Evolutionary conservation across 1,140 invertebrate species (phyloP), one percentile per base, ranked within the genome.

Genomic region (Drosophila tsacasi): DNA sequence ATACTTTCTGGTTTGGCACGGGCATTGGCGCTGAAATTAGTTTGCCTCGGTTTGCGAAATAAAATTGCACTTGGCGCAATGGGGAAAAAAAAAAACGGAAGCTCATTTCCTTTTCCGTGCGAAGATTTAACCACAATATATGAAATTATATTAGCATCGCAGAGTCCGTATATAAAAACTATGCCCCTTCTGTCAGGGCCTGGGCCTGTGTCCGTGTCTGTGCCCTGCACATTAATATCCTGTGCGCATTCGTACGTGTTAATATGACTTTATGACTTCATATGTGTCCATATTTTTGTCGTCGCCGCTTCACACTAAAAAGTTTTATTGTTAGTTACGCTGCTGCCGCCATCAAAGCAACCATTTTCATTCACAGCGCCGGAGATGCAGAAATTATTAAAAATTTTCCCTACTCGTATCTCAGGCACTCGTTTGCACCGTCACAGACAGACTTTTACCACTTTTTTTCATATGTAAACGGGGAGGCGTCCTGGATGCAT

Each of bases 231-330:
- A 90, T 91, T 90, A 90, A 90, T 90, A 90, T 91, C 86, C 86
- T 90, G 83, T 90, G 86, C 86, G 87, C 84, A 91, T 85, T 90
- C 86, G 86, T 91, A 90, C 86, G 86, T 90, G 86, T 90, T 90
- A 90, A 90, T 90, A 91, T 90, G 86, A 90, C 86, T 90, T 90
- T 90, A 90, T 90, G 86, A 90, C 86, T 90, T 90, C 82, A 91
- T 90, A 91, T 90, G 85, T 89, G 84, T 89, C 84, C 84, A 87
- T 87, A 87, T 89, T 87, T 87, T 84, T 87, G 81, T 90, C 85
- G 62, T 79, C 77, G 73, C 81, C 68, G 83, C 81, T 89, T 89
- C 84, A 81, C 78, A 84, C 81, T 87, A 84, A 89, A 89, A 89
- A 89, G 75, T 89, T 89, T 84, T 89, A 89, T 89, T 89, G 81